Percentiles rank a stretch among this genome's conserved stretches.
phyloP scores from a whole-genome alignment of 2,888 invertebrate genomes.

The Trichogramma dendrolimi region DNA sequence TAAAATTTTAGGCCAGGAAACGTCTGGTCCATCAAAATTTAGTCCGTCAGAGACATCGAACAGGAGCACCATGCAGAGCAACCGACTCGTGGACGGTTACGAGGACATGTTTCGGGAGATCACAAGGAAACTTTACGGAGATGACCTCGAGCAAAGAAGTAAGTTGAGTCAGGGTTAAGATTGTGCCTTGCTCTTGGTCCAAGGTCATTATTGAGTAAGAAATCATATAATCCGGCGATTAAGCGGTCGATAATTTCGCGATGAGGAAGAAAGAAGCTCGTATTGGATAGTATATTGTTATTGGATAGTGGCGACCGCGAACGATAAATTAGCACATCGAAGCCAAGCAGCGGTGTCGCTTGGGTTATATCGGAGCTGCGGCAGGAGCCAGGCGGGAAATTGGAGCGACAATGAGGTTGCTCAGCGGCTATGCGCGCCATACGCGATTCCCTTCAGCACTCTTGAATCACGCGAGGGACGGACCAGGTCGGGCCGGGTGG shows the following conservation, averaged over 20 bases:
- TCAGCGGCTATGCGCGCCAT: too few relatives aligned
- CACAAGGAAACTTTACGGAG: conserved; percentile 84
- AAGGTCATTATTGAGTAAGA: neutral
- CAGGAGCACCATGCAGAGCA: conserved; percentile 39
- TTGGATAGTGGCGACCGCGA: too few relatives aligned
- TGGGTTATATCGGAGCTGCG: too few relatives aligned
- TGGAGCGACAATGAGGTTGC: too few relatives aligned
- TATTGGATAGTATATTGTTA: too few relatives aligned
- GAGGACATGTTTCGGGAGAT: conserved; percentile 90
- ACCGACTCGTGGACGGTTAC: conserved; percentile 58
- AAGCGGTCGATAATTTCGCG: too few relatives aligned
- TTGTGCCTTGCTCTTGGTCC: conserved; percentile 1
- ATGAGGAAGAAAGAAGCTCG: too few relatives aligned
- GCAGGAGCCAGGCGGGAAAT: too few relatives aligned
- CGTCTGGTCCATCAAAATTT: conserved; percentile 7
- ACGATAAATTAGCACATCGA: too few relatives aligned
- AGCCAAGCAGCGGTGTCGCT: too few relatives aligned
- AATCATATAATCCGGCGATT: neutral
- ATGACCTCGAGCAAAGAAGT: conserved; percentile 60
- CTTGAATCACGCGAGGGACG: conserved; percentile 11
- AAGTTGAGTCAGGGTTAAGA: conserved; percentile 20
- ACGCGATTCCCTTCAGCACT: too few relatives aligned
- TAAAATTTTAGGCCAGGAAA: conserved; percentile 40
- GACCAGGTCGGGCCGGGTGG: neutral
- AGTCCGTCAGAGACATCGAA: conserved; percentile 45